phyloP scores from a whole-genome alignment of 2,888 invertebrate species.

The Hymenopus coronatus region DNA sequence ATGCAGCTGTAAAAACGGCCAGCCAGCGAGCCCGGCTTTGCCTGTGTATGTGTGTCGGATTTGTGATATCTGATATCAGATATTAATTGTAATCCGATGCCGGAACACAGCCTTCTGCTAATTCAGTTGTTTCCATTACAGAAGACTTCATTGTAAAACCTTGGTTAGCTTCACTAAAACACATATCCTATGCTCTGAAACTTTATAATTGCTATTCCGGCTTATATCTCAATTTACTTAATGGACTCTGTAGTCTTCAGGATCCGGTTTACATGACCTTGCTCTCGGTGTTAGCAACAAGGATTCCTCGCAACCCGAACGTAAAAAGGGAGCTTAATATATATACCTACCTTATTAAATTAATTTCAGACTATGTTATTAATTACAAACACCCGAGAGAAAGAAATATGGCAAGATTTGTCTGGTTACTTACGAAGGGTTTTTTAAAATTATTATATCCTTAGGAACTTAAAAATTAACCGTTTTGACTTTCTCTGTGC shows the following conservation, averaged over 20 bases:
- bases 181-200: neutral
- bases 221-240: neutral
- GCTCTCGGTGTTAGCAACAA: neutral
- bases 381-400: too few species aligned
- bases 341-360: too few species aligned
- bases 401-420: too few species aligned
- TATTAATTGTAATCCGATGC: conserved; percentile 24
- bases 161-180: neutral
- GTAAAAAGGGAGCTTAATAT: neutral
- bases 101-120: neutral
- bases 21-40: neutral
- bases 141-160: neutral
- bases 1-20: neutral
- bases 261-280: neutral
- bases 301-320: neutral
- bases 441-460: too few species aligned
- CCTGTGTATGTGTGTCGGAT: conserved; percentile 1
- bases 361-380: too few species aligned
- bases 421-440: too few species aligned
- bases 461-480: too few species aligned
- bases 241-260: neutral
- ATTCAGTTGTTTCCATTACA: neutral
- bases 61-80: conserved; percentile 18
- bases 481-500: too few species aligned
- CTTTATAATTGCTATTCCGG: neutral